Evolutionary conservation across 2,888 invertebrate species (phyloP).

Genomic region (Apamea sordens): DNA sequence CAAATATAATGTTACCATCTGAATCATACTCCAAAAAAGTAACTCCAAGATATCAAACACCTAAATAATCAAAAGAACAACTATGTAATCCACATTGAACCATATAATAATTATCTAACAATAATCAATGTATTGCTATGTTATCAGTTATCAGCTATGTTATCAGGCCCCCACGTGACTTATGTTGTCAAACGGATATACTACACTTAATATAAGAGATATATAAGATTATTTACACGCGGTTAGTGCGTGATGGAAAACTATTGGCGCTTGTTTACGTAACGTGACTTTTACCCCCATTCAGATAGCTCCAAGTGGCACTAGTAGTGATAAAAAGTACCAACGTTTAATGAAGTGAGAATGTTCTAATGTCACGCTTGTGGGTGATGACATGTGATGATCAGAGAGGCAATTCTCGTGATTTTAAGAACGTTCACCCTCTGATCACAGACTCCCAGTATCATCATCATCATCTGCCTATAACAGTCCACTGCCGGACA

Average conservation of each 20-base stretch:
- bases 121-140: constrained; percentile 48
- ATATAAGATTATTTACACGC: constrained; percentile 38
- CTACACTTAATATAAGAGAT: constrained; percentile 23
- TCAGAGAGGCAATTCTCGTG: not conserved
- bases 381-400: not conserved
- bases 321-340: constrained; percentile 62
- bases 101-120: constrained; percentile 53
- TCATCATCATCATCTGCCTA: too few species aligned
- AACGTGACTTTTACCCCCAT: constrained; percentile 52
- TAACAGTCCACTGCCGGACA: too few species aligned
- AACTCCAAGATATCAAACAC: not conserved
- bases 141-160: constrained; percentile 38
- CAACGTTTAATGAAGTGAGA: constrained; percentile 25
- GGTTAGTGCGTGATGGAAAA: constrained; percentile 54
- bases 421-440: too few species aligned
- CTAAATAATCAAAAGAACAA: constrained; percentile 25
- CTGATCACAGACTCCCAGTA: too few species aligned
- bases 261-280: constrained; percentile 44
- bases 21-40: constrained; percentile 33
- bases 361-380: constrained; percentile 7
- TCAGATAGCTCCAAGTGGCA: constrained; percentile 50
- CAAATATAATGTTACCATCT: constrained; percentile 16
- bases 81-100: constrained; percentile 31
- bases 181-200: constrained; percentile 32
- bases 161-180: constrained; percentile 47